Base-by-base conservation (phyloP, 2,888 invertebrate species). In the Pristionchus exspectatus region DNA sequence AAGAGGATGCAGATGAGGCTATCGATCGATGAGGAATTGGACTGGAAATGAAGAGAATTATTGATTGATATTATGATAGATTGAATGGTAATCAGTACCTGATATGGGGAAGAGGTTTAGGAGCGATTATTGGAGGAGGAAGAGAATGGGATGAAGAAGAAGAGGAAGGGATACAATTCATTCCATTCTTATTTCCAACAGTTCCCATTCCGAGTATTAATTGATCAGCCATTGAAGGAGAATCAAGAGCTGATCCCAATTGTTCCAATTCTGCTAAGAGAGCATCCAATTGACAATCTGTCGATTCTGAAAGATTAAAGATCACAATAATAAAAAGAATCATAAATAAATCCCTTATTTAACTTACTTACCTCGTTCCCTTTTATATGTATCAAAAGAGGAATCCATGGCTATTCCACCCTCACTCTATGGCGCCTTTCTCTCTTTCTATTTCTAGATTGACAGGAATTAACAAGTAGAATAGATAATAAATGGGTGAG, bases 241-340 rank as follows among this genome's bases (percentile, higher is more conserved):
- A 91, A 90, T 93, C 93, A 74, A 95, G 91, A 89, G 95, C 95
- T n/a, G 96, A 96, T 95, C 98, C 98, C 93, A 99, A 96, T 88
- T 98, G 98, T 95, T 98, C 98, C 89, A 99, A 96, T 95, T 99
- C 98, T 69, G 98, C 98, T 90, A 99, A 96, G 94, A 99, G 98
- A 90, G 98, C 98, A 95, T 99, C 98, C 95, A 99, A 96, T 96
- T 99, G 98, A 87, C 98, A 97, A 96, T 98, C 98, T 95, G 98
- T 98, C 38, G 98, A 97, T 96, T 98, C 98, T 97, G 95, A 77
- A 21, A 69, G 18, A 18, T 14, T 21, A 27, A 85, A 85, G 7
- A 84, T 38, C 54, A 66, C 18, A 27, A 44, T 50, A 3, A 66
- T 90, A 38, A n/a, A 33, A 83, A 33, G 21, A 33, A n/a, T 69